Evolutionary conservation across 1,140 invertebrate genomes (phyloP).

Genomic region (Heliconius hewitsoni): DNA sequence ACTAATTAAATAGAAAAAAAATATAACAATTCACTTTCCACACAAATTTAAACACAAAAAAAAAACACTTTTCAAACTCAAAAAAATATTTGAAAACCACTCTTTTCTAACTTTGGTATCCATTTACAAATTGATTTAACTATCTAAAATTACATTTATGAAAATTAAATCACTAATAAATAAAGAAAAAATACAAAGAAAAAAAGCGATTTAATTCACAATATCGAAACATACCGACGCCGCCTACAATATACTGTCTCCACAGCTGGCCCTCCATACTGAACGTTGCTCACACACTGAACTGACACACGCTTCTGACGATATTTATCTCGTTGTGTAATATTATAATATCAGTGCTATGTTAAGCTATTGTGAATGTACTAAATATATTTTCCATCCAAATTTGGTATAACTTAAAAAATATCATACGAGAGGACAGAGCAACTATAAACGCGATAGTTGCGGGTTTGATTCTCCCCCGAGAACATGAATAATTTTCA

Average conservation of each 20-base stretch:
- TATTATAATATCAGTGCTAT: neutral
- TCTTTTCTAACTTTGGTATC: neutral
- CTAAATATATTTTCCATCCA: neutral
- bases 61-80: neutral
- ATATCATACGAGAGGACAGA: no score
- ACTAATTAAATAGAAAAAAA: neutral
- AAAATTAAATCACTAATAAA: no score
- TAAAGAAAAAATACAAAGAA: neutral
- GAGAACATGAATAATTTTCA: no score
- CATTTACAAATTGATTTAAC: no score
- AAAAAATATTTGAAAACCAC: neutral
- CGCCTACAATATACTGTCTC: slow-evolving; percentile 27
- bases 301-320: neutral
- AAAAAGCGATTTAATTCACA: slow-evolving; percentile 1
- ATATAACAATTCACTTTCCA: neutral
- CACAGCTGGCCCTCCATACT: slow-evolving; percentile 31
- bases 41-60: neutral
- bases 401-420: no score
- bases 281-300: slow-evolving; percentile 21
- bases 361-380: neutral
- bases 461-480: no score
- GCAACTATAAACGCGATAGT: no score
- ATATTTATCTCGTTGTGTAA: neutral
- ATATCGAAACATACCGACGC: slow-evolving; percentile 28
- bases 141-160: neutral